Evolutionary conservation across 2,797 vertebrate species (phyloP), one percentile per base, ranked within the genome.

Genomic region (Macropodus opercularis): DNA sequence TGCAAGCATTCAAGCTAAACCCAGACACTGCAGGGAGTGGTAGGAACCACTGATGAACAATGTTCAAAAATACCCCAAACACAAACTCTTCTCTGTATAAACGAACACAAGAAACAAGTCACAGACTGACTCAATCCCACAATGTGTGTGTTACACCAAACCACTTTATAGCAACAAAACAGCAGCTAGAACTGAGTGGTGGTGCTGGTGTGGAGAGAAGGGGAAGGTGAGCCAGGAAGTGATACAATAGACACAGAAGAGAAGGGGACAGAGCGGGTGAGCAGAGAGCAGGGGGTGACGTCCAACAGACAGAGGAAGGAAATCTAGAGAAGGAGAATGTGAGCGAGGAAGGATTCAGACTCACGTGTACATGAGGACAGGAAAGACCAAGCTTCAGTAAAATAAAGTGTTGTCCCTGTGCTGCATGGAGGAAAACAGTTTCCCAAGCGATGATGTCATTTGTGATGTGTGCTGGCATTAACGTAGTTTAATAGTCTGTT

Each of bases 231-330:
- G 63, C n/a, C 80, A 74, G 84, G 79, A 88, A 61, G 75, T 65
- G 69, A 69, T 34, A 85, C 77, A 87, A 86, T 73, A 60, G 66
- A 36, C 2, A n/a, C n/a, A 43, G 35, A 60, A 52, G 41, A 58
- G 42, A 21, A 6, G n/a, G 36, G n/a, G 49, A 34, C 19, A 29
- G 26, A 54, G 43, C 26, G 27, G 11, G 36, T n/a, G 66, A 49
- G 29, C 54, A n/a, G 35, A 52, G 48, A 39, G 47, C 32, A n/a
- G 22, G 18, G 50, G 63, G 38, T 39, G 53, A 53, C 22, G 40
- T 7, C 53, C 59, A 44, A 77, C 44, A 43, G 32, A 68, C 29
- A 22, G 46, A 83, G 83, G 88, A 89, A 87, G 83, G 83, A 87
- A 80, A 67, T 76, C 56, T 78, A 73, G 72, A 71, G 42, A 47